Evolutionary conservation across 2,797 vertebrate species (phyloP), one percentile per base, ranked within the genome.

Genomic region (Anguilla anguilla): DNA sequence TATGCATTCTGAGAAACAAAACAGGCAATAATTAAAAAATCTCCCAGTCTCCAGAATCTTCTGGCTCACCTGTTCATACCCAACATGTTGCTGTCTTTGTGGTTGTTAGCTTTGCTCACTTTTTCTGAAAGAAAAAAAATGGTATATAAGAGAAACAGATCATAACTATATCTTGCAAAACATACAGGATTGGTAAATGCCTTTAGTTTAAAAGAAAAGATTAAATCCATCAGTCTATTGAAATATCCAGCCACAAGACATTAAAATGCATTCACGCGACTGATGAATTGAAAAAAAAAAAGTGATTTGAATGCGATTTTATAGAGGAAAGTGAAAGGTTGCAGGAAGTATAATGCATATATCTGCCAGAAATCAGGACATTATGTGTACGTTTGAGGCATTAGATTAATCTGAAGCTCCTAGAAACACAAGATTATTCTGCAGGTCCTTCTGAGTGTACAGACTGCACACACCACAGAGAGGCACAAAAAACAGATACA

Each of bases 91-190:
- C 94, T 95, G 93, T 98, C 97, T 95, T 98, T 99, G 94, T 97
- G 97, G 96, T 98, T 98, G 94, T 99, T 97, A 93, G 98, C 98
- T 97, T 98, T 99, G 97, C 98, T 99, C 94, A 99, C 99, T 96
- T 99, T 99, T 96, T 99, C 99, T 99, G 96, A 43, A 74, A 84
- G 67, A 93, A 92, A 64, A 88, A 46, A 88, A 87, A 87, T n/a
- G 61, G 61, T n/a, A 25, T 31, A 35, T 35, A 72, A 72, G 3
- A 69, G 31, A 28, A 69, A 72, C n/a, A 6, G 22, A n/a, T 67
- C 22, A 67, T 5, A 67, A 67, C 9, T 67, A 67, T 4, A 67
- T n/a, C 4, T 25, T 67, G 3, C 2, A 67, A 67, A 67, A 67
- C 61, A 67, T 67, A 61, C 57, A 61, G 13, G 2, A 61, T 61